phyloP scores from a whole-genome alignment of 2,113 vertebrate species.

The Gymnorhina tibicen region DNA sequence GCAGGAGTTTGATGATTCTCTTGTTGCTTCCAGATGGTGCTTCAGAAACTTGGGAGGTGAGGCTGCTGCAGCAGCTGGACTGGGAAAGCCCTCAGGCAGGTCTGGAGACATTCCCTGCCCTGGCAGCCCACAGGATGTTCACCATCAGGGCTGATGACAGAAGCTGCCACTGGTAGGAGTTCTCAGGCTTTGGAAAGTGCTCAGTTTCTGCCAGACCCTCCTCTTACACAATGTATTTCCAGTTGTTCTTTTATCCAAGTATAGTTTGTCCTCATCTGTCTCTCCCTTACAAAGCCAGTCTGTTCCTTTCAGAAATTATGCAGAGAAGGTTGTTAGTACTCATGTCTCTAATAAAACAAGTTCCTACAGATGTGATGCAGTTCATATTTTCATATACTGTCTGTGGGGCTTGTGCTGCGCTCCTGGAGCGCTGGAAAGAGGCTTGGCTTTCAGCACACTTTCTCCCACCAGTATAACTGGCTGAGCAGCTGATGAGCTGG shows the following conservation, averaged over 20 bases:
- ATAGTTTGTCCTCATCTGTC: not conserved
- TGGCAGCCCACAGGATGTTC: not conserved
- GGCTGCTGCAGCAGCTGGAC: not conserved
- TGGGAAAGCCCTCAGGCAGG: not conserved
- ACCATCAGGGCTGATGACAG: not conserved
- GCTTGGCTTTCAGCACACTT: not conserved
- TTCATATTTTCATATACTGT: not conserved
- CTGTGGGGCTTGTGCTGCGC: not conserved
- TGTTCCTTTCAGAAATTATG: not conserved
- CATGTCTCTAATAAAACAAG: not conserved
- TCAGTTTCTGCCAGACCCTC: not conserved
- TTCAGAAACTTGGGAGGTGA: not conserved
- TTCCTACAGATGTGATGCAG: not conserved
- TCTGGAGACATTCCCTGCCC: not conserved
- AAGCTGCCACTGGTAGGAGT: not conserved
- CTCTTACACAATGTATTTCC: not conserved
- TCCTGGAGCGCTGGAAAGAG: not conserved
- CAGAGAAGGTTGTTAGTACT: not conserved
- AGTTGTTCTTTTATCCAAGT: not conserved
- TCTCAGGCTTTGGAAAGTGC: not conserved
- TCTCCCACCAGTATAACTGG: not conserved
- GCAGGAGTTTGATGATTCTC: not conserved
- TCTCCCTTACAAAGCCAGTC: not conserved
- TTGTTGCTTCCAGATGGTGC: not conserved
- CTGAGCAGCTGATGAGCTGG: not conserved